Conservation (phyloP, 1,140 invertebrate species). For the Phenacoccus solenopsis region DNA sequence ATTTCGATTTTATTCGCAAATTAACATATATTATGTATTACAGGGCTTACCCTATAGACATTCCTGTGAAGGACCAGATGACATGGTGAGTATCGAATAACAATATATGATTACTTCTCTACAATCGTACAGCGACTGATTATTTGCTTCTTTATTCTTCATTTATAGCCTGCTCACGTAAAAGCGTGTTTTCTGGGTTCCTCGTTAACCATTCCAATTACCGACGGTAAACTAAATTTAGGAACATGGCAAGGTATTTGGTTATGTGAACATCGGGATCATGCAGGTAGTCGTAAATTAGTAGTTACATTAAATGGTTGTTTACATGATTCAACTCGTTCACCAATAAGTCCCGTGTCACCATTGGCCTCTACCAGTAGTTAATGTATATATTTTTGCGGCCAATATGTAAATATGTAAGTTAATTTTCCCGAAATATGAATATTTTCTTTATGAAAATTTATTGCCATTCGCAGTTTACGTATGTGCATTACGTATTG, state of each 20-base stretch:
- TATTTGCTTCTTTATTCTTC: conserved; percentile 26
- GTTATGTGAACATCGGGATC: conserved; percentile 93
- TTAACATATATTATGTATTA: conserved; percentile 23
- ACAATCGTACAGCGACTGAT: not conserved
- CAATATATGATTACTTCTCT: conserved; percentile 16
- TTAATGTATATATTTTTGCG: conserved; percentile 37
- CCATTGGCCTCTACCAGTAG: conserved; percentile 79
- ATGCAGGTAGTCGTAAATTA: conserved; percentile 81
- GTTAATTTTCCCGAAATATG: not conserved
- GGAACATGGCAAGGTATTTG: conserved; percentile 97
- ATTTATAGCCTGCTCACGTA: conserved; percentile 82
- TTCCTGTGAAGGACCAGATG: conserved; percentile 93
- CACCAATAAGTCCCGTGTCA: conserved; percentile 65
- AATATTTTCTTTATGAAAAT: not conserved
- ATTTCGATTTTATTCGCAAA: not conserved
- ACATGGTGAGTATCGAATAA: conserved; percentile 66
- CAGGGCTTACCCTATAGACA: conserved; percentile 82
- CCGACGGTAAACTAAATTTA: conserved; percentile 84
- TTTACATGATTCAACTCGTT: conserved; percentile 46
- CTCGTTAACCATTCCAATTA: conserved; percentile 87
- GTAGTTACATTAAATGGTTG: conserved; percentile 84
- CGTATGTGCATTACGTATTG: not conserved
- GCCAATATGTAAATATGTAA: not conserved
- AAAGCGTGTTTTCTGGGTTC: conserved; percentile 94
- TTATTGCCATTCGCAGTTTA: not conserved